phyloP scores from a whole-genome alignment of 2,888 invertebrate species.

The Sericinus montela region DNA sequence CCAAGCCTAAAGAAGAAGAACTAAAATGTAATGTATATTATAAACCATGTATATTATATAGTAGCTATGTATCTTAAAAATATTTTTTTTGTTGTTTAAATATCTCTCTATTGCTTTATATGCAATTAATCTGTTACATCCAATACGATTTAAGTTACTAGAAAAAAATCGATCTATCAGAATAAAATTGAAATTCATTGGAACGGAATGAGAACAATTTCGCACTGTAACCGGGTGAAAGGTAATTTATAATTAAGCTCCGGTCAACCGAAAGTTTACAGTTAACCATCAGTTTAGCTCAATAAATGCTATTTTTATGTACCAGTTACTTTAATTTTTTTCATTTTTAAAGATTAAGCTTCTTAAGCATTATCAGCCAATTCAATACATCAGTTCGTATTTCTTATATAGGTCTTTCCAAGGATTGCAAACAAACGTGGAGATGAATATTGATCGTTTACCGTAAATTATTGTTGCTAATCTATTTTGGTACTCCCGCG shows the following conservation, averaged over 20 bases:
- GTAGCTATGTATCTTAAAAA: no score
- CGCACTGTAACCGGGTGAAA: constrained; percentile 33
- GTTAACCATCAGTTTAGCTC: constrained; percentile 5
- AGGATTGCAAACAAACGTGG: no score
- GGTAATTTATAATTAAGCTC: constrained; percentile 31
- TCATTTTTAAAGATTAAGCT: no score
- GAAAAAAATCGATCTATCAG: constrained; percentile 10
- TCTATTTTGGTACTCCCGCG: background rate
- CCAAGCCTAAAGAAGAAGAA: no score
- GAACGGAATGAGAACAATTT: constrained; percentile 32
- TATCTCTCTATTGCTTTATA: no score
- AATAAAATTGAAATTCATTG: constrained; percentile 13
- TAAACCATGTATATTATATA: no score
- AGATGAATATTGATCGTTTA: no score
- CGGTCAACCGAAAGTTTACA: constrained; percentile 21
- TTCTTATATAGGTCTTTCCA: no score
- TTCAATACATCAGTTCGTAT: no score
- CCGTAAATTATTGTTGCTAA: background rate
- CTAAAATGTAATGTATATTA: no score
- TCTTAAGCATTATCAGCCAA: no score
- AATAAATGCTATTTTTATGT: constrained; percentile 10
- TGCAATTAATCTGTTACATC: constrained; percentile 1
- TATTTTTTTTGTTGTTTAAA: no score
- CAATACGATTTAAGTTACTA: constrained; percentile 1
- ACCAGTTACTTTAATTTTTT: constrained; percentile 2